Evolutionary conservation across 2,797 vertebrate genomes (phyloP).

Genomic region (Gymnothorax reevesii): DNA sequence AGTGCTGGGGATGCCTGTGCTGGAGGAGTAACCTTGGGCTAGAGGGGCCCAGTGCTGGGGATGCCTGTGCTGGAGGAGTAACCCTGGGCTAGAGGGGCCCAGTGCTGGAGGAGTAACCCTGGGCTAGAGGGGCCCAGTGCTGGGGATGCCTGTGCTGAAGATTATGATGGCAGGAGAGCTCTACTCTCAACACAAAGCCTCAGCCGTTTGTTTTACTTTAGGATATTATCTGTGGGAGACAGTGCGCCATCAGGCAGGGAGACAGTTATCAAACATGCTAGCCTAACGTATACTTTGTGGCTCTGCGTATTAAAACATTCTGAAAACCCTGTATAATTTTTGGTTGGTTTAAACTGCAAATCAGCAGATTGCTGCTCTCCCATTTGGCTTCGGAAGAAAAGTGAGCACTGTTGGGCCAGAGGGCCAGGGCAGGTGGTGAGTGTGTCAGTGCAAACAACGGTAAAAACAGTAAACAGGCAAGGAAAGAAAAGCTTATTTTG

Average conservation of each 20-base stretch:
- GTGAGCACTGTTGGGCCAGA: conserved; percentile 59
- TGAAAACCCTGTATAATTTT: conserved; percentile 74
- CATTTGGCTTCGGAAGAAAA: conserved; percentile 61
- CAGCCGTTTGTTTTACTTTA: conserved; percentile 51
- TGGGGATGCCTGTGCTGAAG: background rate
- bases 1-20: background rate
- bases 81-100: background rate
- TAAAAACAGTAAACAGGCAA: conserved; percentile 14
- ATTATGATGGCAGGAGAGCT: background rate
- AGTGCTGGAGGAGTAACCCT: background rate
- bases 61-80: background rate
- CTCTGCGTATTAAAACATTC: conserved; percentile 72
- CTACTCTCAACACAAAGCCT: conserved; percentile 43
- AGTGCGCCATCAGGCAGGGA: conserved; percentile 70
- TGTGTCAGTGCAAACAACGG: conserved; percentile 23
- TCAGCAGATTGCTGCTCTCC: conserved; percentile 66
- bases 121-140: background rate
- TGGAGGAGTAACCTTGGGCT: too few species aligned
- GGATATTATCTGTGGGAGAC: conserved; percentile 63
- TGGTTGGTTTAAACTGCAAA: conserved; percentile 73
- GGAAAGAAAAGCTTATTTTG: conserved; percentile 3
- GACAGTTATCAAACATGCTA: conserved; percentile 70
- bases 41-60: too few species aligned
- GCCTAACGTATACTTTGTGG: conserved; percentile 76
- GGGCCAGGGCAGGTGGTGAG: conserved; percentile 63